Percentiles rank a stretch among this genome's conserved stretches.
These are phyloP conservation scores for Phrynocephalus forsythii DNA, from an alignment of 2,797 vertebrate species.

Conservation along the genomic window DNA sequence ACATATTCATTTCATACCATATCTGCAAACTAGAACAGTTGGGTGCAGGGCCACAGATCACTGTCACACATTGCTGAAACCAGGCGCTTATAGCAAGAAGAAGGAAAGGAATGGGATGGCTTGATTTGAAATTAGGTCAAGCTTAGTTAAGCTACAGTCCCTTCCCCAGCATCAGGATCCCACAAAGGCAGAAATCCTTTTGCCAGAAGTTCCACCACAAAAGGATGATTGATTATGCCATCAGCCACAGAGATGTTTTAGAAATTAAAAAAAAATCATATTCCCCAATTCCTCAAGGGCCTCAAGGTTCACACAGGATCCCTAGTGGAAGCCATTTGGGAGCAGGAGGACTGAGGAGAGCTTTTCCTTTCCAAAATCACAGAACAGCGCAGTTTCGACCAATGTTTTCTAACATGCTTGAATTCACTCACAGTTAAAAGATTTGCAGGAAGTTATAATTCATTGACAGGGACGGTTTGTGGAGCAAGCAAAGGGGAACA, in stretches of 20 bases:
- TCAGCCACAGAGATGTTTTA: too few species aligned
- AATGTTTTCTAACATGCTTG: neutral
- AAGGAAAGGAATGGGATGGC: neutral
- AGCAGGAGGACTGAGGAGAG: too few species aligned
- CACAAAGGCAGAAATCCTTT: neutral
- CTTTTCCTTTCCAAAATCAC: too few species aligned
- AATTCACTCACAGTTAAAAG: neutral
- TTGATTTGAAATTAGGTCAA: slow-evolving; percentile 12
- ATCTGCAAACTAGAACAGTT: slow-evolving; percentile 3
- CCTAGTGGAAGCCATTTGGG: too few species aligned
- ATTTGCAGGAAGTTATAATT: neutral
- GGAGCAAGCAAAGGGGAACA: neutral
- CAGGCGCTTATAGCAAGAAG: neutral
- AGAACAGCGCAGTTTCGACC: too few species aligned
- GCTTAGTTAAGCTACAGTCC: neutral
- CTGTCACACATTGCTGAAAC: neutral
- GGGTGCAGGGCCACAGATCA: neutral
- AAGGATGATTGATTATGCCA: too few species aligned
- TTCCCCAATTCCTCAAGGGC: too few species aligned
- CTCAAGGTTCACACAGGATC: too few species aligned
- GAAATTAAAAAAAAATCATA: too few species aligned
- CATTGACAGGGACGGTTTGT: neutral
- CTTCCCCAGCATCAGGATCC: neutral
- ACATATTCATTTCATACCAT: neutral
- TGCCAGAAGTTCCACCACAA: too few species aligned